Base-by-base conservation (phyloP, 2,888 invertebrate species). In the Drosophila yooni region DNA sequence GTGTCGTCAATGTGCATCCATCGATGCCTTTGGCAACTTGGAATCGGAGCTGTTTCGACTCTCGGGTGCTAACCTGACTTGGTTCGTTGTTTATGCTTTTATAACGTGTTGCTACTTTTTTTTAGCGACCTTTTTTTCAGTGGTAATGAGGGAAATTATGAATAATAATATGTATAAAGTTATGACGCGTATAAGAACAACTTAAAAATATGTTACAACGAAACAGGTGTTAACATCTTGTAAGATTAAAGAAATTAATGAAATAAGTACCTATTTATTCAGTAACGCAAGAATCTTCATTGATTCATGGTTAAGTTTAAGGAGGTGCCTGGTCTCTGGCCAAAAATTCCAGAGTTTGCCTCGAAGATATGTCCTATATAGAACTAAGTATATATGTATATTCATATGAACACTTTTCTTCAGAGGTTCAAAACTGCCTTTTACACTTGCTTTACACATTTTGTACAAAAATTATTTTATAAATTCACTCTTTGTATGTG, bases 91-190 rank as follows among this genome's bases (percentile, higher is more conserved):
- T 83, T 69, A 79, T 83, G 81, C 63, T 57, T 56, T 73, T 70
- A 72, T 82, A 85, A 82, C 78, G 68, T 64, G 80, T 33, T 78
- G 83, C 78, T 80, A 78, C 83, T 78, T 85, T 38, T 31, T n/a
- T 33, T 33, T 2, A n/a, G 10, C 0, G 27, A 25, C 34, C 34
- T 36, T 54, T 38, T 13, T 27, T 50, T 27, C 8, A 10, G 5
- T 50, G 21, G 13, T 25, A 46, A 46, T 46, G 15, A 10, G 27
- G 50, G n/a, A n/a, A n/a, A 53, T 21, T 21, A 21, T 53, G 3
- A 2, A 2, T 33, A 33, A 53, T 15, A 29, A 27, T 36, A 54
- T 11, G 3, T 38, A 54, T 54, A 25, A 15, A 3, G 21, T 21
- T 13, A 13, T 33, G n/a, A 21, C 13, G 51, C 31, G 31, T 21